Conservation (phyloP, 92 coral and sea anemone species). For the Epizoanthus scotinus region DNA sequence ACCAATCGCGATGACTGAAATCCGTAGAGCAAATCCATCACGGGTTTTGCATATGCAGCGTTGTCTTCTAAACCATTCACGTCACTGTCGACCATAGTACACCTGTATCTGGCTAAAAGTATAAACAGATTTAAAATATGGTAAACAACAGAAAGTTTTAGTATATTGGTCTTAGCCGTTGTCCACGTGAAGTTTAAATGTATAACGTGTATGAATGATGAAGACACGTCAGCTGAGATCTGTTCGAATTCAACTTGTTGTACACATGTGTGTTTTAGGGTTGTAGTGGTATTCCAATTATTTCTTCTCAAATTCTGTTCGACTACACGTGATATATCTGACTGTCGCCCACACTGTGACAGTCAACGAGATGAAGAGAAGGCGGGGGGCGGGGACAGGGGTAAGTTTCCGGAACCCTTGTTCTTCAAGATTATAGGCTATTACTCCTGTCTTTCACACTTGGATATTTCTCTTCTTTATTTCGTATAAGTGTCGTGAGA, state of each 20-base stretch:
- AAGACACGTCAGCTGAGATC: no score
- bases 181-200: slow-evolving; percentile 21
- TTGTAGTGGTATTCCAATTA: slow-evolving; percentile 23
- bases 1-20: slow-evolving; percentile 42
- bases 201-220: slow-evolving; percentile 12
- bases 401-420: slow-evolving; percentile 15
- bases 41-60: slow-evolving; percentile 3
- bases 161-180: neutral
- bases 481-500: neutral
- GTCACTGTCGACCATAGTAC: slow-evolving; percentile 23
- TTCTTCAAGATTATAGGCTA: slow-evolving; percentile 3
- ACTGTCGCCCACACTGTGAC: slow-evolving; percentile 23
- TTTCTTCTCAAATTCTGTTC: slow-evolving; percentile 2
- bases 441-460: neutral
- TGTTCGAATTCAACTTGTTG: slow-evolving; percentile 14
- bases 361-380: neutral
- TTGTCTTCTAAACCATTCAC: slow-evolving; percentile 7
- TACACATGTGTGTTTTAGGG: slow-evolving; percentile 31
- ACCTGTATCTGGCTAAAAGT: neutral
- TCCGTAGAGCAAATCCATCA: slow-evolving; percentile 35
- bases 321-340: no score
- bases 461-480: neutral
- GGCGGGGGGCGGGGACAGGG: neutral
- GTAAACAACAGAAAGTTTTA: neutral
- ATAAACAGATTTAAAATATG: neutral